phyloP scores from a whole-genome alignment of 92 coral and sea anemone species.

The Umimayanthus chanpuru region DNA sequence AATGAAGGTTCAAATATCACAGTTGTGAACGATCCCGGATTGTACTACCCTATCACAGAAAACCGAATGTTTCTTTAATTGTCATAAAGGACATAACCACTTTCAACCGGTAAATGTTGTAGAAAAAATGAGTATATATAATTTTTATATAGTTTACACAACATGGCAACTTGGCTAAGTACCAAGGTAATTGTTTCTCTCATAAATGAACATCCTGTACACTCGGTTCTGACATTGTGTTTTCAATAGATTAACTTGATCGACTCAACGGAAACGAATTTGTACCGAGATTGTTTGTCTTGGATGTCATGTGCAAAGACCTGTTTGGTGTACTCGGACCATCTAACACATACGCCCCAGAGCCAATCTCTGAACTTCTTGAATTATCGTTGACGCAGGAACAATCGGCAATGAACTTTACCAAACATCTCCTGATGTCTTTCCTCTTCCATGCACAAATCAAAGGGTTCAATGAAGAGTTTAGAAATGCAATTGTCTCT shows the following conservation, averaged over 20 bases:
- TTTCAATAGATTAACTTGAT: background rate
- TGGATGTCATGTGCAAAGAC: conserved; percentile 28
- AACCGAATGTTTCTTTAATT: too few relatives aligned
- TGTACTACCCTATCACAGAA: background rate
- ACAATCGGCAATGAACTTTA: conserved; percentile 42
- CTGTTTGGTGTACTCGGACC: background rate
- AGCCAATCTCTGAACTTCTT: conserved; percentile 19
- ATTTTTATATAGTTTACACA: too few relatives aligned
- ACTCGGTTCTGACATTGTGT: background rate
- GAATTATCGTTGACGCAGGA: conserved; percentile 2
- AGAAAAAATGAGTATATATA: too few relatives aligned
- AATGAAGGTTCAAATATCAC: background rate
- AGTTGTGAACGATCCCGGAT: background rate
- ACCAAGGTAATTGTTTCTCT: background rate
- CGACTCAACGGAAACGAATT: background rate
- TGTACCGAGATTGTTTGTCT: conserved; percentile 31
- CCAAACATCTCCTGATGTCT: conserved; percentile 62
- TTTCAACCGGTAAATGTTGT: background rate
- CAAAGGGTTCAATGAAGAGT: conserved; percentile 77
- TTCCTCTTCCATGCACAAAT: conserved; percentile 76
- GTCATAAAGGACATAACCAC: background rate
- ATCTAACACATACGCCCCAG: background rate
- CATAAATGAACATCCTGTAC: conserved; percentile 25
- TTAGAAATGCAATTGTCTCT: conserved; percentile 75
- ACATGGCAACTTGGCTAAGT: background rate